A percentile compares a stretch with the other conserved stretches of the same genome.
These are phyloP conservation scores for Todiramphus saurophagus DNA, from an alignment of 2,113 vertebrate genomes.

Conservation along the genomic window DNA sequence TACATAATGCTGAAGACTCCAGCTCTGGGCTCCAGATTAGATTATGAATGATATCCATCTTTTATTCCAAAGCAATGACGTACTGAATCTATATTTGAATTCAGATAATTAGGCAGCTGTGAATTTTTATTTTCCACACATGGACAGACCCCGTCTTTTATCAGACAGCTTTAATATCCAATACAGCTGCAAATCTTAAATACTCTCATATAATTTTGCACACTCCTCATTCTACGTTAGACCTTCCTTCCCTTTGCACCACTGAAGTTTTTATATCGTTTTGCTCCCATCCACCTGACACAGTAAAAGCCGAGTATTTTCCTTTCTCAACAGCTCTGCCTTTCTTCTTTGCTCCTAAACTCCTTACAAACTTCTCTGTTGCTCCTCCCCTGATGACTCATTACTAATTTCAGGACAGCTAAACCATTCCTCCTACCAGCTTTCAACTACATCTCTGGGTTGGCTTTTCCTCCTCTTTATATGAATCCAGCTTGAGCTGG, in stretches of 20 bases:
- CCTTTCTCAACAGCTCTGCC: background rate
- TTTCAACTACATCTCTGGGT: background rate
- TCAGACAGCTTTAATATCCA: background rate
- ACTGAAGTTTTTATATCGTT: background rate
- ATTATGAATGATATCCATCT: background rate
- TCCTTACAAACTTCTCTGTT: background rate
- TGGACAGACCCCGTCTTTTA: background rate
- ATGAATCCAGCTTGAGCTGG: background rate
- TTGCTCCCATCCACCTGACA: background rate
- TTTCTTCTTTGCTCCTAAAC: slow-evolving; percentile 1
- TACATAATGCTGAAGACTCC: background rate
- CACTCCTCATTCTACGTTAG: background rate
- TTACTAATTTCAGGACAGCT: slow-evolving; percentile 17
- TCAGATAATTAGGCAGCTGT: slow-evolving; percentile 7
- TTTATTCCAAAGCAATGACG: background rate
- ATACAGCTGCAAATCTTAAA: background rate
- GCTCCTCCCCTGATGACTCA: background rate
- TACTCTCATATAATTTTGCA: background rate
- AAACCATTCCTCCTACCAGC: slow-evolving; percentile 4
- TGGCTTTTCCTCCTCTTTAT: slow-evolving; percentile 9
- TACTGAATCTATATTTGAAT: background rate
- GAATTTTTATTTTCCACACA: background rate
- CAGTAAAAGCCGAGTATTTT: background rate
- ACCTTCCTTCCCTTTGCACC: background rate
- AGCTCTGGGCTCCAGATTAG: background rate